Percentiles rank a stretch among this genome's conserved stretches.
These are phyloP conservation scores for Euwallacea similis DNA, from an alignment of 1,140 invertebrate species.

Conservation along the genomic window DNA sequence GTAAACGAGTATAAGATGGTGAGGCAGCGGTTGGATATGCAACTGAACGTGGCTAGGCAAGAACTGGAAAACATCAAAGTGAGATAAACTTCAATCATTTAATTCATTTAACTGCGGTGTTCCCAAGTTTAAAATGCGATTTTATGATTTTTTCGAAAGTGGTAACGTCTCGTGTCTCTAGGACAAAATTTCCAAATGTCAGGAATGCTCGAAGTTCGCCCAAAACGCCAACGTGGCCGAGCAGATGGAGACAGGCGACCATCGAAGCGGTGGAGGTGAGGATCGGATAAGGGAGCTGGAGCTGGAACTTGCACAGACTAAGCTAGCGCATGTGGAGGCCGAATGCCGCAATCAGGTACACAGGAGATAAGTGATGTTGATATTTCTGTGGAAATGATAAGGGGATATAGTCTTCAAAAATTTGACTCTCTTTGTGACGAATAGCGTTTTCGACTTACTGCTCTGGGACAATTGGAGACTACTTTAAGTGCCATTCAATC, in stretches of 20 bases:
- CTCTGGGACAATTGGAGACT: too few relatives aligned
- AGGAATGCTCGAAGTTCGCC: constrained; percentile 54
- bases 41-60: constrained; percentile 68
- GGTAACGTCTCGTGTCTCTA: constrained; percentile 42
- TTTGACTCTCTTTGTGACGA: too few relatives aligned
- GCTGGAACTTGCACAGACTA: constrained; percentile 93
- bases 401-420: too few relatives aligned
- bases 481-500: too few relatives aligned
- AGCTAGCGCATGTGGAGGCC: constrained; percentile 94
- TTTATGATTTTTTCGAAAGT: constrained; percentile 2
- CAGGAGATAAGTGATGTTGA: too few relatives aligned
- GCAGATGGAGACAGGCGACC: constrained; percentile 25
- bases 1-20: constrained; percentile 94
- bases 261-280: constrained; percentile 49
- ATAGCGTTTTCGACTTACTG: too few relatives aligned
- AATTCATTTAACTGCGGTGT: background rate
- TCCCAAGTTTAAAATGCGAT: background rate
- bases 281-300: constrained; percentile 85
- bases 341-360: constrained; percentile 92
- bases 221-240: constrained; percentile 19
- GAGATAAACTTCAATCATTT: constrained; percentile 38
- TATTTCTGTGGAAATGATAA: too few relatives aligned
- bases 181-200: constrained; percentile 61
- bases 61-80: constrained; percentile 64
- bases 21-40: constrained; percentile 84